Base-by-base conservation (phyloP, 2,888 invertebrate species). In the Coelopa pilipes region DNA sequence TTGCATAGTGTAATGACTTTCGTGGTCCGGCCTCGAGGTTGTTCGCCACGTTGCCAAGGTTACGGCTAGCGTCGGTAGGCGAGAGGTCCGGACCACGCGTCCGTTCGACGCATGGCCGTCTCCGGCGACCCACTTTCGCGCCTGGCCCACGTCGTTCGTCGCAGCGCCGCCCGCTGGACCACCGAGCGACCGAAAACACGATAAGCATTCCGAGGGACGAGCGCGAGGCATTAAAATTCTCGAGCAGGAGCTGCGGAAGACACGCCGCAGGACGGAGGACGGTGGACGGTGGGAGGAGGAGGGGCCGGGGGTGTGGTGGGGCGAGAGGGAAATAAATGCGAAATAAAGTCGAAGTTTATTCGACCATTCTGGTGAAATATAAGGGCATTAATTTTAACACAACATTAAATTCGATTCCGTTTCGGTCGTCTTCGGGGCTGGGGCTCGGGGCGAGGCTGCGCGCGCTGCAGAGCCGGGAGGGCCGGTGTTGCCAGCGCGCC, bases 291-390 rank as follows among this genome's bases (percentile, higher is more conserved):
- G 34, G 34, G 34, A 34, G 34, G 7, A 7, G 7, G 34, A 34
- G 34, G 7, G 34, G 34, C 34, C 34, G 7, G 34, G 7, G 34
- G 7, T 34, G 34, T 34, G 7, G 34, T 4, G 7, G 34, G 34
- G 19, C 57, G 59, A 78, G 65, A 67, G 74, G 62, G 76, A 78
- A 78, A 77, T 79, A 79, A 78, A 80, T 80, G 79, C 77, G 77
- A 80, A 76, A 78, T 77, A 77, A 78, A 80, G 76, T 76, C 77
- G 76, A 79, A 79, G 81, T 82, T 81, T 81, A 80, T 81, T 77
- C 81, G 79, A 80, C 79, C 82, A 83, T 84, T 85, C 83, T 78
- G 80, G 78, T 84, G 82, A 86, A 84, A 86, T 85, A 86, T 83
- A 84, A 82, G 81, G 80, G 80, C 83, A 86, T 86, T 84, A 86